Evolutionary conservation across 2,113 vertebrate genomes (phyloP).

Genomic region (Brienomyrus brachyistius): DNA sequence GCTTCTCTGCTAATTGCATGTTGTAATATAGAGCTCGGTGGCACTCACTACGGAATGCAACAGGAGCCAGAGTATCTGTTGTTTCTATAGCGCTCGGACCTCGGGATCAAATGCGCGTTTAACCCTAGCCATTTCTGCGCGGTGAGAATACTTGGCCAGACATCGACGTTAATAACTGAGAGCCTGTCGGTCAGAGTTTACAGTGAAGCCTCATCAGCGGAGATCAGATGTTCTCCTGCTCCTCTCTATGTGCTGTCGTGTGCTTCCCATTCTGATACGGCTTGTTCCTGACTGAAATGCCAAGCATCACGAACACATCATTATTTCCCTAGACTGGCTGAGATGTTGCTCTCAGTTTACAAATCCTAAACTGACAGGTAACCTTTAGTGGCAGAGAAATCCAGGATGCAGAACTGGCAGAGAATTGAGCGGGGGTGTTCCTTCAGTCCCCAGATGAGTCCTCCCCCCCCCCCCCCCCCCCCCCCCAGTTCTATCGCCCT

Average conservation of each 20-base stretch:
- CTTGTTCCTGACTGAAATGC: background rate
- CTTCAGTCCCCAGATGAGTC: background rate
- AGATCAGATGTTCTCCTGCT: background rate
- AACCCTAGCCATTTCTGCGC: background rate
- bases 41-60: background rate
- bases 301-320: background rate
- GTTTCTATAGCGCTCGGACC: constrained; percentile 1
- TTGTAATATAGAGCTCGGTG: constrained; percentile 23
- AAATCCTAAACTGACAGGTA: background rate
- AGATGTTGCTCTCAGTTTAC: background rate
- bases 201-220: background rate
- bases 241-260: background rate
- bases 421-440: background rate
- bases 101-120: constrained; percentile 34
- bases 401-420: background rate
- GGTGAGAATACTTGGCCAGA: background rate
- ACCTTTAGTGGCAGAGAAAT: background rate
- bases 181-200: background rate
- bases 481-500: background rate
- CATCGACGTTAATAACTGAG: background rate
- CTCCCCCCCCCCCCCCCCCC: background rate
- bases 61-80: background rate
- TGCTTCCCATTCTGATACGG: background rate
- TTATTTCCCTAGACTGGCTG: background rate
- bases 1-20: constrained; percentile 18